These are phyloP conservation scores for Anabacerthia variegaticeps DNA, from an alignment of 2,797 vertebrate genomes.

Conservation along the genomic window DNA sequence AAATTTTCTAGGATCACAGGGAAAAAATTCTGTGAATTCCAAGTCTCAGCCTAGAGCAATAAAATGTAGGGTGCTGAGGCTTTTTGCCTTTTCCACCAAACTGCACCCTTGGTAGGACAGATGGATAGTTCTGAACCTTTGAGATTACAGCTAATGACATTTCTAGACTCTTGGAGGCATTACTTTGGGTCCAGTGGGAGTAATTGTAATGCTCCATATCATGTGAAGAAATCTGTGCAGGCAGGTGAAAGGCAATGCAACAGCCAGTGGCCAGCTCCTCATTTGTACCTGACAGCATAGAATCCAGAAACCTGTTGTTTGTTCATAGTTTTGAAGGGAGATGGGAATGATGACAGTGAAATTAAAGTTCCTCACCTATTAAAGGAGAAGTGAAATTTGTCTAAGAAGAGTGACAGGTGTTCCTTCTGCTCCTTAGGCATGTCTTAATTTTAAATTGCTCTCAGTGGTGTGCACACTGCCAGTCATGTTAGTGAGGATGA, in stretches of 20 bases:
- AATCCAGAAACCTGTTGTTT: neutral
- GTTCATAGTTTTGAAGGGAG: rapidly evolving
- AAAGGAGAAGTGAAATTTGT: neutral
- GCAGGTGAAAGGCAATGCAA: neutral
- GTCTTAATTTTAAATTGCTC: neutral
- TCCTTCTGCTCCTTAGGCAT: neutral
- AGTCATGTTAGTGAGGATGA: neutral
- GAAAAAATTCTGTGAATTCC: neutral
- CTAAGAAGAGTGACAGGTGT: neutral
- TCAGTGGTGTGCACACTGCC: neutral
- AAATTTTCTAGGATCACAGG: neutral
- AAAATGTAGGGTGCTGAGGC: neutral
- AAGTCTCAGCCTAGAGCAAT: neutral
- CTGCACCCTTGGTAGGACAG: neutral
- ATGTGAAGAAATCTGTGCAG: neutral
- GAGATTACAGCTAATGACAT: neutral
- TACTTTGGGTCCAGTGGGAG: rapidly evolving
- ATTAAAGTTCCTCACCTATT: neutral
- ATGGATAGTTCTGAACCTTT: neutral
- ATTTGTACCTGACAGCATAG: neutral
- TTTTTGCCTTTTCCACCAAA: neutral
- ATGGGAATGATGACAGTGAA: neutral
- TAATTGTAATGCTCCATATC: neutral
- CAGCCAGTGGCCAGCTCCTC: neutral
- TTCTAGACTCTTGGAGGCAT: neutral